phyloP scores from a whole-genome alignment of 2,888 invertebrate genomes.

The Drosophila monieri region DNA sequence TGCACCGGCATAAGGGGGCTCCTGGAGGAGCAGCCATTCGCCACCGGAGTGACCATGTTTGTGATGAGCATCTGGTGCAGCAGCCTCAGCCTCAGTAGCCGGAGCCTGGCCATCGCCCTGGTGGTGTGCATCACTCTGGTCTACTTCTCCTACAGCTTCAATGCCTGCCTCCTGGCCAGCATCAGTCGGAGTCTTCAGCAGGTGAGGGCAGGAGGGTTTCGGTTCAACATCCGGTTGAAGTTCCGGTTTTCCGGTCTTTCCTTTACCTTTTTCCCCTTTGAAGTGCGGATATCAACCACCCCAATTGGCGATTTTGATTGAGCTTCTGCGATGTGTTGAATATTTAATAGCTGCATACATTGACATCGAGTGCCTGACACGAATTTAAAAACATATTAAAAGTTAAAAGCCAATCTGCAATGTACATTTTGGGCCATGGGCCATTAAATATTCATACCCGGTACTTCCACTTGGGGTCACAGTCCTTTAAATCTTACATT shows the following conservation, averaged over 20 bases:
- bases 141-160: conserved; percentile 86
- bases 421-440: background rate
- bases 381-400: background rate
- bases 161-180: conserved; percentile 86
- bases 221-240: background rate
- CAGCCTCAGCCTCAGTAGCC: conserved; percentile 83
- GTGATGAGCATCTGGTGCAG: conserved; percentile 82
- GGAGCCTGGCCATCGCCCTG: conserved; percentile 83
- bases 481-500: background rate
- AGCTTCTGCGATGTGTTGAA: background rate
- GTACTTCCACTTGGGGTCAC: no score
- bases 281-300: background rate
- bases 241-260: conserved; percentile 45
- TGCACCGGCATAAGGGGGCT: background rate
- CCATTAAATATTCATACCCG: background rate
- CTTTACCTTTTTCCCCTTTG: background rate
- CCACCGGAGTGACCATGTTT: conserved; percentile 65
- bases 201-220: conserved; percentile 74
- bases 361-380: background rate
- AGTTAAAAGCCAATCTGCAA: background rate
- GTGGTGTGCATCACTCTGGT: conserved; percentile 85
- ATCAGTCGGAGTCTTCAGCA: conserved; percentile 85
- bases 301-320: background rate
- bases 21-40: background rate
- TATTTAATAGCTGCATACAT: background rate